Evolutionary conservation across 2,113 vertebrate species (phyloP), one percentile per base, ranked within the genome.

Genomic region (Zapus hudsonius): DNA sequence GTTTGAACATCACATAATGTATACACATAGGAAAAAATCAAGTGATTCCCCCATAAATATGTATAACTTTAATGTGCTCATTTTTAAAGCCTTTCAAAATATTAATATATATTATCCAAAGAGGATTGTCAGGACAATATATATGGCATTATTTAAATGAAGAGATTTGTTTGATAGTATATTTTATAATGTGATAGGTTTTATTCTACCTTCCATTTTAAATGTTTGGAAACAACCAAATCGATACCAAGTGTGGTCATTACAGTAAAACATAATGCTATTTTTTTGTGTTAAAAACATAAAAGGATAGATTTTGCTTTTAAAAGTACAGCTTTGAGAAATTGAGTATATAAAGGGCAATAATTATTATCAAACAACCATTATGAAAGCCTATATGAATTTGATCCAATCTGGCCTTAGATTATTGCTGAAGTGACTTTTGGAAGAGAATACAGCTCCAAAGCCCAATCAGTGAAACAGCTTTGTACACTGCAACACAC

Each of bases 331-430:
- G 42, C n/a, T 36, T 61, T 75, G 17, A 69, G 7, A 89, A 85
- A 42, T 13, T 63, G n/a, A 12, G 1, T 63, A 52, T 86, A 75
- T 63, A 67, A 67, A 88, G 31, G 13, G 69, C 52, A 11, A 63
- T 25, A 89, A 75, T 85, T 85, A 64, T 89, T 88, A 74, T 55
- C 59, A 69, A 94, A 85, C 5, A 83, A 87, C 57, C 55, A 42
- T 64, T 81, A 63, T 92, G 63, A 89, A 93, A 42, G 19, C 8
- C 12, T 38, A 75, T 63, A 90, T 81, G 25, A 89, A 44, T 78
- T 74, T 81, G 27, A 15, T 36, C 29, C 29, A 73, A 73, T 76
- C 72, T 79, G 15, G 5, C 44, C 64, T 67, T 85, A 15, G 87
- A 79, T 63, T 82, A 38, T n/a, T 91, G 29, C n/a, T 76, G n/a